Base-by-base conservation (phyloP, 2,888 invertebrate species). In the Drosophila fulvimacula region DNA sequence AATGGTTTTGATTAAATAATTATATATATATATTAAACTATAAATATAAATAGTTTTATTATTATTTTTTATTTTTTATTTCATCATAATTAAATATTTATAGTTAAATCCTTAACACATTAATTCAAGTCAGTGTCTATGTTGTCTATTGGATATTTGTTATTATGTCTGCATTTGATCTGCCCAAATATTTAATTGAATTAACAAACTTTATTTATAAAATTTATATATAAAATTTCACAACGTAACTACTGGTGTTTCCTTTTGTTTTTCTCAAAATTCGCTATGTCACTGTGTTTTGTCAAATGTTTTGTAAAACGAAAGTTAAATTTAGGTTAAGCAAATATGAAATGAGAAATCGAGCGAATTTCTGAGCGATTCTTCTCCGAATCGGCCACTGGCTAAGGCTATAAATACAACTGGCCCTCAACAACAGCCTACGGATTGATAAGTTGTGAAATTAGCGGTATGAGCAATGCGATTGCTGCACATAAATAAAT, bases 391-490 rank as follows among this genome's bases (percentile, higher is more conserved):
- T 34, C 17, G 38, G 4, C n/a, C 10, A 51, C 5, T 9, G 9
- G 34, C 15, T n/a, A 32, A 3, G 6, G 42, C 69, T 53, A 64
- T 42, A 53, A 53, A 63, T 49, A 48, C 17, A 27, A 15, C 42
- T 21, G 48, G 42, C 39, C 46, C 51, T 51, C 42, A 49, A 51
- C 13, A 24, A 7, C 27, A 6, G 66, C 34, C 65, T 19, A 17
- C 48, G 24, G 44, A 57, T 61, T 73, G 74, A 69, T 57, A 67
- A 67, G 60, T 67, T 73, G 58, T 55, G 75, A 61, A 74, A 74
- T 57, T 68, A 52, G 48, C 52, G 56, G 59, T 48, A 41, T 68
- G 38, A 52, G 34, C 13, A 58, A 34, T 58, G 59, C 57, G 55
- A 48, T 30, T 30, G 46, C 32, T 42, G 48, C 30, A n/a, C 30